These are phyloP conservation scores for Littorina saxatilis DNA, from an alignment of 1,140 invertebrate species.

Conservation along the genomic window DNA sequence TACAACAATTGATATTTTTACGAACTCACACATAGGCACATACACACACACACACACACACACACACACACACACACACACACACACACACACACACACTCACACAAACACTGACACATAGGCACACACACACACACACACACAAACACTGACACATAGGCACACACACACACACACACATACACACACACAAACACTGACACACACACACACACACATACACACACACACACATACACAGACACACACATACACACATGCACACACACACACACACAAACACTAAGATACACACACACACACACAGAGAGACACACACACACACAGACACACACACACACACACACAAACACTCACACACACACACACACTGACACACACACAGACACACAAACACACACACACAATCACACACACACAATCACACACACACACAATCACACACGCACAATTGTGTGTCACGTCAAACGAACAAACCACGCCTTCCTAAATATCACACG, in stretches of 20 bases:
- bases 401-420: no score
- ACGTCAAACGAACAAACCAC: no score
- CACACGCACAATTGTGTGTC: no score
- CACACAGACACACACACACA: not conserved
- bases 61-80: not conserved
- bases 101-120: no score
- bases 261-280: no score
- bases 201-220: not conserved
- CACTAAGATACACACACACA: no score
- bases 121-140: no score
- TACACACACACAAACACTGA: no score
- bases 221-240: not conserved
- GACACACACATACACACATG: not conserved
- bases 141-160: not conserved
- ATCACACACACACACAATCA: no score
- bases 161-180: not conserved
- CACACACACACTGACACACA: not conserved
- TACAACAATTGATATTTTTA: not conserved
- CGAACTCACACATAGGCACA: not conserved
- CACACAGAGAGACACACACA: not conserved
- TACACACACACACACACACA: not conserved
- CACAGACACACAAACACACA: no score
- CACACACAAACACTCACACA: no score
- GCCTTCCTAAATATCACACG: no score
- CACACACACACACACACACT: not conserved